Conservation (phyloP, 2,113 vertebrate species). For the Bos javanicus region DNA sequence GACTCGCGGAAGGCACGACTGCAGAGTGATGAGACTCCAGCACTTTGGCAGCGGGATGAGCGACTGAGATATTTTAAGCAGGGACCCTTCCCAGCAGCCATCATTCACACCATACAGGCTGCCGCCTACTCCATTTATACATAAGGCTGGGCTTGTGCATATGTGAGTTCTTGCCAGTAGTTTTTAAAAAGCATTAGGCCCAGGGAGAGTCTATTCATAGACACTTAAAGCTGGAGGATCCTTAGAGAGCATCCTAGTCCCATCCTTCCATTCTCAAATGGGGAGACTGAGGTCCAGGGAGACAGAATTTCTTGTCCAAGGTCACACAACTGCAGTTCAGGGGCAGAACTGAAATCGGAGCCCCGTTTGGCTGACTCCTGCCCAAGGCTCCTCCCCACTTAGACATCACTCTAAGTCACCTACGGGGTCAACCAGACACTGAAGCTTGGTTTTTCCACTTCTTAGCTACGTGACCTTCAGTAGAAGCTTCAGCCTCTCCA, state of each 20-base stretch:
- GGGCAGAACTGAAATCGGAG: not conserved
- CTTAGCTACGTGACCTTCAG: not conserved
- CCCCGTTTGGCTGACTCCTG: no score
- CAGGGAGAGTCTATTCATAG: constrained; percentile 5
- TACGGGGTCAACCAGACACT: rapidly evolving
- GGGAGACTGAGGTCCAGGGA: not conserved
- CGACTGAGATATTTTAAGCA: not conserved
- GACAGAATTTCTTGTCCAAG: not conserved
- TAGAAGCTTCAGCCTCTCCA: not conserved
- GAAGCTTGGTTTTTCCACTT: not conserved
- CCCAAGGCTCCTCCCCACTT: not conserved
- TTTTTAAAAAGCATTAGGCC: not conserved
- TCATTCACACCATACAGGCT: not conserved
- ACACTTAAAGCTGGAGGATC: not conserved
- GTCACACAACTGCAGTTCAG: not conserved
- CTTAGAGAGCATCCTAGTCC: not conserved
- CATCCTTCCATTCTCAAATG: not conserved
- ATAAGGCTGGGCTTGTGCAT: not conserved
- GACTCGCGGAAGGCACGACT: rapidly evolving
- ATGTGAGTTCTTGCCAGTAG: not conserved
- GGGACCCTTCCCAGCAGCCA: constrained; percentile 14
- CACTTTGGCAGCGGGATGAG: not conserved
- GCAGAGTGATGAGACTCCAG: not conserved
- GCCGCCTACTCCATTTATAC: constrained; percentile 21
- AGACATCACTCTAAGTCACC: rapidly evolving